Base-by-base conservation (phyloP, 2,113 vertebrate species). In the Ascaphus truei region DNA sequence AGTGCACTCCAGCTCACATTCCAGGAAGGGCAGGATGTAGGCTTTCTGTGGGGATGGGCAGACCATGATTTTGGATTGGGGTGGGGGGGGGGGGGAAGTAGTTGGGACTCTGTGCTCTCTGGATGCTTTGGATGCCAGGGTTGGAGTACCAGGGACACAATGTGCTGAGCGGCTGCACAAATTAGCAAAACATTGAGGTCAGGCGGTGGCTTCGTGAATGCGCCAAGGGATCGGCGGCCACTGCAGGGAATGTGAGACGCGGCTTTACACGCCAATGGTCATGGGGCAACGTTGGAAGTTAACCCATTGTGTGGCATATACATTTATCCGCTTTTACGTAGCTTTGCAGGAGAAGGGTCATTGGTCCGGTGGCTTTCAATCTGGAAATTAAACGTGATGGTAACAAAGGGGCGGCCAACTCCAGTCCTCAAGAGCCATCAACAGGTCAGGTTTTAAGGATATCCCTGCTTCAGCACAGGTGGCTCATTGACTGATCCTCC, bases 141-240 rank as follows among this genome's bases (percentile, higher is more conserved):
- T 39, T 55, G 29, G 51, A 33, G 18, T 56, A 67, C 39, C 37
- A 67, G 51, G 64, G 64, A 67, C 64, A 67, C 64, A 67, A 67
- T 67, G 64, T 67, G 53, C 64, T 67, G 27, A 27, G 29, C 27
- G 16, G 31, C 39, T 67, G 37, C 51, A 67, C 51, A 57, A 45
- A 37, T 57, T 47, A 57, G 37, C 56, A 67, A 67, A 67, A 67
- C 52, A 67, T 45, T 57, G 52, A 37, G 27, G 51, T 67, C 64
- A 67, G 36, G 41, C 57, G 31, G 66, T 27, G 41, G 55, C 9
- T 67, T 36, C 18, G 18, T 45, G 27, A 56, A 43, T 31, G 26
- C 41, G 7, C 62, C 33, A 52, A 47, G 34, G 53, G 53, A 57
- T 36, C 34, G 31, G 63, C 48, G 12, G 29, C 34, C 57, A 43